Evolutionary conservation across 2,888 invertebrate species (phyloP), one percentile per base, ranked within the genome.

Genomic region (Lasioglossum malachurum): DNA sequence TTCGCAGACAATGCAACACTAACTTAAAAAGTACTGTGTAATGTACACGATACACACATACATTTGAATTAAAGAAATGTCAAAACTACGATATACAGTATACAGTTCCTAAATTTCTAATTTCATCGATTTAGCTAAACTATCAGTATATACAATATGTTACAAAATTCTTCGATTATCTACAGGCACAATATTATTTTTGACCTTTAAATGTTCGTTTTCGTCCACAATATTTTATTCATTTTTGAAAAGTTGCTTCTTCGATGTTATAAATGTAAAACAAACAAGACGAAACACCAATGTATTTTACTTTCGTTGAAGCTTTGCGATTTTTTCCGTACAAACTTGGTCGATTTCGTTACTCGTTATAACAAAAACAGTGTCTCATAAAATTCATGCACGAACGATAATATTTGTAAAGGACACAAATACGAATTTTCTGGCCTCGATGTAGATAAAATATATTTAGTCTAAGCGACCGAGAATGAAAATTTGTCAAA

Each of bases 111-210:
- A 78, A 64, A 46, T 64, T 80, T 71, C 80, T 35, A 78, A 69
- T 74, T 72, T 76, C 72, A 60, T 76, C 77, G 7, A 57, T 67
- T 78, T 91, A 88, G 87, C 71, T 79, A 93, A 90, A 91, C 94
- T 94, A 94, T 90, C 88, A 87, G 92, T 95, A 95, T 95, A 87
- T 95, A 94, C 94, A 94, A 94, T 95, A 94, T 94, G 94, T 93
- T 95, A 95, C 94, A 94, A 93, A 93, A 93, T 94, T 91, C 91
- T 93, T 93, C 86, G 88, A 88, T 69, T 78, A 72, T 49, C 46
- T 78, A 73, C 73, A 57, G 64, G 81, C 38, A 64, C 44, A 14
- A 81, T 31, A 64, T 84, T 19, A 38, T 31, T 35, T 16, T 73
- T 19, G n/a, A 53, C 35, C 76, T 67, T 73, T 49, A 76, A 83